These are phyloP conservation scores for Gymnothorax javanicus DNA, from an alignment of 2,797 vertebrate species.

Conservation along the genomic window DNA sequence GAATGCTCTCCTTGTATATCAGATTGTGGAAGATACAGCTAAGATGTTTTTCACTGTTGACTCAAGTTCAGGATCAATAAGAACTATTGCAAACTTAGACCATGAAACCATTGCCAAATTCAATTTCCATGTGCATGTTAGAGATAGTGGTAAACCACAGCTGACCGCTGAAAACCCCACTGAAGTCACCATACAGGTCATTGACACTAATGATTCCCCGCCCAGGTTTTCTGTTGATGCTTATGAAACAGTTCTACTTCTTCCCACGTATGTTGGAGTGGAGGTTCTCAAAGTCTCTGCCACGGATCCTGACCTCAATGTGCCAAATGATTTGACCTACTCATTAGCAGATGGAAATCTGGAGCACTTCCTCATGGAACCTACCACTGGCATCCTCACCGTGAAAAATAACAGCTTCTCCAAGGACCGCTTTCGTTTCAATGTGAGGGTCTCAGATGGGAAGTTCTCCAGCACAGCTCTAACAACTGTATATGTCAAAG, in stretches of 20 bases:
- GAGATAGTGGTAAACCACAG: conserved; percentile 90
- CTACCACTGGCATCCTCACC: conserved; percentile 81
- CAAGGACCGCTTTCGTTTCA: conserved; percentile 88
- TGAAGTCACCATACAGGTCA: conserved; percentile 89
- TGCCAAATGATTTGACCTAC: conserved; percentile 84
- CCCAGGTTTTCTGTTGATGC: conserved; percentile 85
- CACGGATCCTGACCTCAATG: conserved; percentile 85
- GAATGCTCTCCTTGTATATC: conserved; percentile 90
- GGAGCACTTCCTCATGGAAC: conserved; percentile 87
- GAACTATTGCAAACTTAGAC: conserved; percentile 91
- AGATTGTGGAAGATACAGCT: conserved; percentile 93
- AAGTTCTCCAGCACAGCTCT: conserved; percentile 88
- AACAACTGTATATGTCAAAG: conserved; percentile 85
- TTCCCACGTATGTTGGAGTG: conserved; percentile 92
- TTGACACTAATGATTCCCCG: conserved; percentile 93
- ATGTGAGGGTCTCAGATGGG: conserved; percentile 89
- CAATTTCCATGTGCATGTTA: conserved; percentile 91
- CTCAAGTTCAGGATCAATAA: conserved; percentile 91
- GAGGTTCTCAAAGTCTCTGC: conserved; percentile 89
- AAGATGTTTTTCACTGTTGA: conserved; percentile 93
- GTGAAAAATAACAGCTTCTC: conserved; percentile 89
- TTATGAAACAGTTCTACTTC: conserved; percentile 87
- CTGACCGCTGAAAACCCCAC: conserved; percentile 89
- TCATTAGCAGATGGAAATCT: conserved; percentile 83
- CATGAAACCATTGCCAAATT: conserved; percentile 86